Base-by-base conservation (phyloP, 2,888 invertebrate genomes). In the Kryphioiulus occultus region DNA sequence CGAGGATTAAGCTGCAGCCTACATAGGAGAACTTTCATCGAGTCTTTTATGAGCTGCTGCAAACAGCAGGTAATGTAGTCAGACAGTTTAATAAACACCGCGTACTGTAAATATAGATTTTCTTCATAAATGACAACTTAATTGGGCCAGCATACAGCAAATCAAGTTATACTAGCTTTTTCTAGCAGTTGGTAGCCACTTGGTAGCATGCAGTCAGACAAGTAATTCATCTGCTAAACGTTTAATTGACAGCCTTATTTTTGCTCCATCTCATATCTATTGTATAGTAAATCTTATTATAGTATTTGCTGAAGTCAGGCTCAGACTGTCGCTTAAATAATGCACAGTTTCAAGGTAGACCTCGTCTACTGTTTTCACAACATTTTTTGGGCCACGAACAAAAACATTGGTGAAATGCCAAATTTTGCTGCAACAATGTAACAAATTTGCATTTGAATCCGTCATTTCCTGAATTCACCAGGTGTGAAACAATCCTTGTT, bases 391-490 rank as follows among this genome's bases (percentile, higher is more conserved):
- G 26, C 9, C 9, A 22, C 12, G 26, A 22, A 3, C 26, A 68
- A 26, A 26, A 68, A 26, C 68, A 26, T 68, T 68, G 68, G 68
- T 26, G 68, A 22, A 68, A 22, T 68, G 68, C 7, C 68, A 68
- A 68, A 68, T 68, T 22, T 68, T 22, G 68, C 5, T 22, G 22
- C 10, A 10, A 47, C 47, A 47, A 15, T 47, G 4, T 10, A 15
- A 47, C 17, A 47, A 10, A 68, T 68, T 26, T 68, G 26, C 22
- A 68, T 68, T 26, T 59, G 9, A 22, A 5, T 22, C 1, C 26
- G 68, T 10, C 68, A 68, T 68, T 68, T 68, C 68, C 68, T 22
- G 68, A 68, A 26, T 68, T 68, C 68, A 68, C 68, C n/a, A 59
- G 59, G n/a, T n/a, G 59, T 59, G n/a, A 19, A 19, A 59, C n/a